Conservation (phyloP, 2,888 invertebrate genomes). For the Melitaea athalia region DNA sequence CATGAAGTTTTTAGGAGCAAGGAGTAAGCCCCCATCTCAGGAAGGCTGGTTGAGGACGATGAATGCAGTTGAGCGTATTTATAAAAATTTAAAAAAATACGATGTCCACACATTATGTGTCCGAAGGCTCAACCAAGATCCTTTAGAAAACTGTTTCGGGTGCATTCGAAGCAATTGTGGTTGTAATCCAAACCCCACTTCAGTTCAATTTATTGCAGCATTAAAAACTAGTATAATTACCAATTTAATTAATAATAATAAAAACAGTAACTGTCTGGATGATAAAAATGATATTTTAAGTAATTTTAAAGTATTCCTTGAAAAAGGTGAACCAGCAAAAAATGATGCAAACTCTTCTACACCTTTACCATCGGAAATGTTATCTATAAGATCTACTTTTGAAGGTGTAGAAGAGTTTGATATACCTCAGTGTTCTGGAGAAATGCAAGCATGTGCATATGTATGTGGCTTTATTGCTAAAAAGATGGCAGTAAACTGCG, state of each 20-base stretch:
- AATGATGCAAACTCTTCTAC: neutral
- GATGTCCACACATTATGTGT: slow-evolving; percentile 15
- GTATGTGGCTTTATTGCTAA: slow-evolving; percentile 25
- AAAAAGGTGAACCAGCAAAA: slow-evolving; percentile 22
- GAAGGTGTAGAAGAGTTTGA: slow-evolving; percentile 17
- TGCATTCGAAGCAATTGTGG: neutral
- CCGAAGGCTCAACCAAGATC: slow-evolving; percentile 25
- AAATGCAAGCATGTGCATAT: slow-evolving; percentile 29
- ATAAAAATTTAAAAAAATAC: no score
- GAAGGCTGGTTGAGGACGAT: no score
- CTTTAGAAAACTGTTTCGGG: slow-evolving; percentile 19
- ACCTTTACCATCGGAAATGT: slow-evolving; percentile 18
- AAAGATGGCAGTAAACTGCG: neutral
- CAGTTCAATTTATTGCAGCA: slow-evolving; percentile 1
- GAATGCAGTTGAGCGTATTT: no score
- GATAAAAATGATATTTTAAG: no score
- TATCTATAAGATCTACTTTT: neutral
- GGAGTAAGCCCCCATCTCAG: slow-evolving; percentile 7
- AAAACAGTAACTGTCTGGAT: no score
- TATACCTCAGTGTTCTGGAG: slow-evolving; percentile 25
- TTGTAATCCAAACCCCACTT: slow-evolving; percentile 2
- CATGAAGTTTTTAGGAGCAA: slow-evolving; percentile 28
- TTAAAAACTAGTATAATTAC: slow-evolving; percentile 11
- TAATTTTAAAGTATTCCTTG: no score
- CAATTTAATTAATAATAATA: slow-evolving; percentile 17